Percentiles rank a stretch among this genome's conserved stretches.
phyloP scores from a whole-genome alignment of 2,113 vertebrate genomes.

The Poicephalus gulielmi region DNA sequence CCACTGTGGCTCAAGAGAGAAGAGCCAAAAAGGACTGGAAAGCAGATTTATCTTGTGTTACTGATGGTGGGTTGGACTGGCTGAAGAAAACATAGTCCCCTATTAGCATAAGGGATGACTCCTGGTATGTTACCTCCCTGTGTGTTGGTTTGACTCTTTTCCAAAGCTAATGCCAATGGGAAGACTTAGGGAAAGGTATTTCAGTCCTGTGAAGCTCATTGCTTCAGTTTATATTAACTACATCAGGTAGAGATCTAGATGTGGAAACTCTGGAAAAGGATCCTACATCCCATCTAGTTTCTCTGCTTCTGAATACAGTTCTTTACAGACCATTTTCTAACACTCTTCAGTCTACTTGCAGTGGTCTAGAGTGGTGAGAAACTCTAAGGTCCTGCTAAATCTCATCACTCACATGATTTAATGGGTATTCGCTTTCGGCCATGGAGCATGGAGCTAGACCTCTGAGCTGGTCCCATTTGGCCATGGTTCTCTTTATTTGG shows the following conservation, averaged over 20 bases:
- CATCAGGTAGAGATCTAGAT: neutral
- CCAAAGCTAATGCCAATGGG: neutral
- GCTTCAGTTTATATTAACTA: neutral
- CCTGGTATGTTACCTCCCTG: conserved; percentile 6
- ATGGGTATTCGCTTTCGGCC: neutral
- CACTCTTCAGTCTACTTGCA: neutral
- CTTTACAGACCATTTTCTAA: neutral
- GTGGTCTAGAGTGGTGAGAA: neutral
- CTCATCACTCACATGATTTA: neutral
- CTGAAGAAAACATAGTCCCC: neutral
- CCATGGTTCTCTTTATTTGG: neutral
- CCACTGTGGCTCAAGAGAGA: neutral
- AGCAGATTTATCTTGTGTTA: conserved; percentile 19
- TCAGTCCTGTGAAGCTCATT: neutral
- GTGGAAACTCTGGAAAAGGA: neutral
- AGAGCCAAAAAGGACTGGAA: neutral
- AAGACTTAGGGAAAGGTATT: neutral
- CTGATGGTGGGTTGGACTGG: neutral
- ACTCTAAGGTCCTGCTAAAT: neutral
- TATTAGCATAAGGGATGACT: neutral
- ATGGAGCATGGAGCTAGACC: neutral
- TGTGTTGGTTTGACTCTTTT: neutral
- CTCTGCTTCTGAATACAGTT: neutral
- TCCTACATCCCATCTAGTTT: neutral
- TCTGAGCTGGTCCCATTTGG: neutral